A percentile compares a stretch with the other conserved stretches of the same genome.
These are phyloP conservation scores for Bolinopsis microptera DNA, from an alignment of 37 sponge, comb jelly and placozoan species.

Conservation along the genomic window DNA sequence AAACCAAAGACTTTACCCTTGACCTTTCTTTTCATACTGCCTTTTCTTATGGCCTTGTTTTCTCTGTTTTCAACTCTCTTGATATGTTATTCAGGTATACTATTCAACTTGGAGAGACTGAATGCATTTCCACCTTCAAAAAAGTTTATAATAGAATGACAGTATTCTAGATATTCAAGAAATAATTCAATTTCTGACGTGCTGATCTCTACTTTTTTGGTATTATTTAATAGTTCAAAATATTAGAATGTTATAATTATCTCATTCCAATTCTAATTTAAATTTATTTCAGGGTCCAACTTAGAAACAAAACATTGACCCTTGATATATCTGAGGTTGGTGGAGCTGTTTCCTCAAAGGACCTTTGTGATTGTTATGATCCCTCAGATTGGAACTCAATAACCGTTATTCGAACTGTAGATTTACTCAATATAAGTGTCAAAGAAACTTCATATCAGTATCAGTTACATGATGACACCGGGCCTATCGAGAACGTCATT, in stretches of 20 bases:
- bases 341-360: neutral
- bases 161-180: too few relatives aligned
- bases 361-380: neutral
- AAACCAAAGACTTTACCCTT: neutral
- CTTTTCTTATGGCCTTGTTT: neutral
- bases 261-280: too few relatives aligned
- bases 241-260: too few relatives aligned
- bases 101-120: neutral
- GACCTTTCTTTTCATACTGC: constrained; percentile 8
- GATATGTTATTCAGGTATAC: neutral
- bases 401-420: neutral
- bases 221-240: too few relatives aligned
- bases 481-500: neutral
- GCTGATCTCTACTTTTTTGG: too few relatives aligned
- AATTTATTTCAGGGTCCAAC: neutral
- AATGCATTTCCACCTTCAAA: too few relatives aligned
- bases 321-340: too few relatives aligned
- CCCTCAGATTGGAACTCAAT: neutral
- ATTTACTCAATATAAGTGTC: neutral
- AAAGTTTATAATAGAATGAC: too few relatives aligned
- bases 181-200: too few relatives aligned
- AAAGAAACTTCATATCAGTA: neutral
- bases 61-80: neutral
- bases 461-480: neutral
- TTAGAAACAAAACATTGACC: neutral